Evolutionary conservation across 1,140 invertebrate species (phyloP), one percentile per base, ranked within the genome.

Genomic region (Saxidomus purpurata): DNA sequence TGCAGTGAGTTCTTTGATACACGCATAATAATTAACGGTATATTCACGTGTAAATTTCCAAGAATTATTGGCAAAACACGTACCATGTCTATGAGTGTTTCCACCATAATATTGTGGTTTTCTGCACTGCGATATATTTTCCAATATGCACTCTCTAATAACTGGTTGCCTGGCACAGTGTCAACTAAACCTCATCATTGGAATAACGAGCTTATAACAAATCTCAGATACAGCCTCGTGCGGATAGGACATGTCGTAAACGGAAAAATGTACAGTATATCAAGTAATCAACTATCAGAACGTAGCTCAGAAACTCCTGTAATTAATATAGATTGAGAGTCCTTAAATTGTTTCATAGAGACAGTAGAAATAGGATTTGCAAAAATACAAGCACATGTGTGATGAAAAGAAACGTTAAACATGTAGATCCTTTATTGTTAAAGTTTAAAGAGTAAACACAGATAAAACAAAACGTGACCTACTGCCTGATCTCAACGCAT

Each of bases 111-210:
- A 67, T 67, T 67, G 61, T 67, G 61, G 61, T 67, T 67, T n/a
- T 31, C 61, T 67, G 61, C 61, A 67, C 4, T 67, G 31, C 61
- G 61, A 67, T 67, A 67, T 67, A 67, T 67, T 67, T 67, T 67
- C 61, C 61, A 31, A 67, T 67, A 67, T 67, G 61, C 61, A 67
- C 61, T 67, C 25, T 11, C 6, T 28, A 31, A 67, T 22, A 31
- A 67, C 28, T 31, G 61, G n/a, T 67, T 31, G 25, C 61, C 28
- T 67, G 61, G 61, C 61, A 67, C 3, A 67, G 61, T 67, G 61
- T 31, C 61, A 67, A 31, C 61, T 31, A 67, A 15, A 67, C 61
- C 61, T 67, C 61, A 67, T 67, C 61, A 67, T 67, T 31, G 61
- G 28, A 67, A 67, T 67, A 67, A 67, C 11, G 31, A 67, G 61